Conservation (phyloP, 2,888 invertebrate genomes). For the Epirrhoe tristata region DNA sequence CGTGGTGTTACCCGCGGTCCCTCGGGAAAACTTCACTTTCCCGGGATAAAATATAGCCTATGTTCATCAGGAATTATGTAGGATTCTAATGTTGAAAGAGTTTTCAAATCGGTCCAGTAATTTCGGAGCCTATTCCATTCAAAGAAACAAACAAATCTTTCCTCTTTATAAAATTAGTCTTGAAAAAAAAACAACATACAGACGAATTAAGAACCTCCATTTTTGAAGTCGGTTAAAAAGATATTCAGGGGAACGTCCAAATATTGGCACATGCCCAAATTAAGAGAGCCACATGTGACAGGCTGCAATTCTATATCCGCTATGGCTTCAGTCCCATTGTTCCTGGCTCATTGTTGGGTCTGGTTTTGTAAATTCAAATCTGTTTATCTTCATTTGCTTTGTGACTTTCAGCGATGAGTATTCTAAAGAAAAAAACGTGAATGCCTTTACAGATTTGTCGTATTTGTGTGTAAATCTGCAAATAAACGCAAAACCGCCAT, state of each 20-base stretch:
- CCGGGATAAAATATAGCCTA: no score
- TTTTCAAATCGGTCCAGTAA: no score
- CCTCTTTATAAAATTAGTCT: no score
- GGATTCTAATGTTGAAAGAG: no score
- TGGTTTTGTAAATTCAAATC: background rate
- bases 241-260: background rate
- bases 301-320: background rate
- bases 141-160: no score
- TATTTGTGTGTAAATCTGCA: background rate
- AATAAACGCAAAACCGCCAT: background rate
- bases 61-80: no score
- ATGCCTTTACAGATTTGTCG: background rate
- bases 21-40: no score
- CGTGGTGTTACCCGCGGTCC: no score
- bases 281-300: background rate
- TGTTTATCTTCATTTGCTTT: background rate
- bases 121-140: no score
- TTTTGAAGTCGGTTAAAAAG: no score
- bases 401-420: background rate
- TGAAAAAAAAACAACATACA: no score
- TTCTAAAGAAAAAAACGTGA: background rate
- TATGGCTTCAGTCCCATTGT: background rate
- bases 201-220: no score
- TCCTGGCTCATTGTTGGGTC: background rate
- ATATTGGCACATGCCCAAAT: background rate